Evolutionary conservation across 2,888 invertebrate species (phyloP).

Genomic region (Limnephilus rhombicus): DNA sequence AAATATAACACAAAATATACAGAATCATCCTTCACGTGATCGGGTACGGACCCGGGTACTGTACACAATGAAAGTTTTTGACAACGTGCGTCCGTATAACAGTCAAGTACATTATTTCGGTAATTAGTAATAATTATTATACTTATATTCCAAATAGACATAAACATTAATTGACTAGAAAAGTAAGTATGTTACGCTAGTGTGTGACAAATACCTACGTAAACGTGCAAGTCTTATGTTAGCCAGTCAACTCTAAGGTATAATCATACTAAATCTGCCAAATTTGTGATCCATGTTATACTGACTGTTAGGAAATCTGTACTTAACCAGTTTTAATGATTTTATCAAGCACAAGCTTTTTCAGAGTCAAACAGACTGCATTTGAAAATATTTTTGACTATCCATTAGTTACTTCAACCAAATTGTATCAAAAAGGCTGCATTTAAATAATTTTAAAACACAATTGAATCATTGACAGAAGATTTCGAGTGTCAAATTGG

Average conservation of each 20-base stretch:
- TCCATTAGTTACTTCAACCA: background rate
- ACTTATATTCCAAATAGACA: slow-evolving; percentile 18
- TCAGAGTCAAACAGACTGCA: background rate
- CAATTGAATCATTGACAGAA: no score
- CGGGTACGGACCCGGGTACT: background rate
- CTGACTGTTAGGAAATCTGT: background rate
- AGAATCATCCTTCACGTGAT: no score
- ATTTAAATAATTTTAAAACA: background rate
- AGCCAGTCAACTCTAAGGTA: slow-evolving; percentile 56
- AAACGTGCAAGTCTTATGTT: slow-evolving; percentile 59
- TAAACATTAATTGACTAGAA: slow-evolving; percentile 18
- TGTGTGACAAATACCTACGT: slow-evolving; percentile 54
- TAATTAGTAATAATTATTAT: slow-evolving; percentile 33
- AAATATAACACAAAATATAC: no score
- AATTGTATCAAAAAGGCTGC: no score
- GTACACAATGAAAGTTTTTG: background rate
- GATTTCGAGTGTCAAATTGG: background rate
- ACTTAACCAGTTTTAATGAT: background rate
- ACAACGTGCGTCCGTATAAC: background rate
- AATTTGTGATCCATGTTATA: background rate
- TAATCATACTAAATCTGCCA: background rate
- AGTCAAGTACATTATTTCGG: background rate
- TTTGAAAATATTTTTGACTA: background rate
- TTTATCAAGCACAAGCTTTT: background rate
- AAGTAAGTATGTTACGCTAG: slow-evolving; percentile 44